Percentiles rank a stretch among this genome's conserved stretches.
Evolutionary conservation across 2,888 invertebrate genomes (phyloP).

Genomic region (Notodonta ziczac): DNA sequence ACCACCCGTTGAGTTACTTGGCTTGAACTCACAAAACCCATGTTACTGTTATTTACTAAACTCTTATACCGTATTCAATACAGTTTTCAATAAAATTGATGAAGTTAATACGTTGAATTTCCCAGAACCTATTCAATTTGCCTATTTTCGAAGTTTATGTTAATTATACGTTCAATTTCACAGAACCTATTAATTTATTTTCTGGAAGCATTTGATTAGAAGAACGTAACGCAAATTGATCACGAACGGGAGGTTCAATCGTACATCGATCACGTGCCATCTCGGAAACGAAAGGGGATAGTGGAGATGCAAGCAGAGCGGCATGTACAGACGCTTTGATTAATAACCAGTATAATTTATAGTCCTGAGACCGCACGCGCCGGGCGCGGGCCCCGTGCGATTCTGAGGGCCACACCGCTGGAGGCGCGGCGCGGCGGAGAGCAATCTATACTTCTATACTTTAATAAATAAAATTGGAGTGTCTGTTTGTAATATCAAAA

Average conservation of each 20-base stretch:
- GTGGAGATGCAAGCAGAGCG: conserved; percentile 19
- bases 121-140: no score
- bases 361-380: conserved; percentile 7
- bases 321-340: conserved; percentile 27
- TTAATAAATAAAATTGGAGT: no score
- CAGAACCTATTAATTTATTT: not conserved
- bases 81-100: no score
- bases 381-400: not conserved
- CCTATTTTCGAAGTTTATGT: no score
- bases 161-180: no score
- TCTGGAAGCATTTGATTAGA: not conserved
- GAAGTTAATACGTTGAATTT: no score
- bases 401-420: no score
- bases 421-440: no score
- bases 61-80: no score
- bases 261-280: conserved; percentile 23
- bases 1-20: not conserved
- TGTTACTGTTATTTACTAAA: not conserved
- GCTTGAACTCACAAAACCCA: not conserved
- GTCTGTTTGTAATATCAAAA: no score
- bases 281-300: conserved; percentile 8
- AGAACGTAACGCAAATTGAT: not conserved
- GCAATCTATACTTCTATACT: no score
- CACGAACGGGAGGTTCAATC: not conserved
- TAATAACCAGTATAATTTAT: conserved; percentile 27